phyloP scores from a whole-genome alignment of 2,888 invertebrate genomes.

The Aspidiotus destructor region DNA sequence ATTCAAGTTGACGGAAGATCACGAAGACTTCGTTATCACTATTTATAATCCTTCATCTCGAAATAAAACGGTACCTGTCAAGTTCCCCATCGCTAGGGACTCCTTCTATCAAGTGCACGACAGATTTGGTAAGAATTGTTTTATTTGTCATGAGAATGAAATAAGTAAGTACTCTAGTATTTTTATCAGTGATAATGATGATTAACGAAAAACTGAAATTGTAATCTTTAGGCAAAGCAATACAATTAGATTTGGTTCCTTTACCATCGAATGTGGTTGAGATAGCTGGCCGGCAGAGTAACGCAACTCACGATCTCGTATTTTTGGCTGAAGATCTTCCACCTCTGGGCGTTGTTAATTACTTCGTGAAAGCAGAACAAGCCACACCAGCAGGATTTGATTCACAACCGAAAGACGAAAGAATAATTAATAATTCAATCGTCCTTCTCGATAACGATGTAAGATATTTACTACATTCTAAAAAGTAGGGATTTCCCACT shows the following conservation, averaged over 20 bases:
- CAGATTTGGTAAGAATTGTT: conserved; percentile 33
- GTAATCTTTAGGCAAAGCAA: too few species aligned
- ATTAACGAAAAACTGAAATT: too few species aligned
- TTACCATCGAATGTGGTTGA: conserved; percentile 40
- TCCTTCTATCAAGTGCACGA: conserved; percentile 35
- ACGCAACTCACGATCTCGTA: conserved; percentile 42
- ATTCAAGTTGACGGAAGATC: conserved; percentile 57
- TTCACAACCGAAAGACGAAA: conserved; percentile 9
- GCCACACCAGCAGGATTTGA: conserved; percentile 2
- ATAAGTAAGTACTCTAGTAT: not conserved
- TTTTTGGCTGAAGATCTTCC: conserved; percentile 41
- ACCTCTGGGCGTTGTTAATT: conserved; percentile 39
- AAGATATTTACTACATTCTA: not conserved
- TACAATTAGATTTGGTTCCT: conserved; percentile 39
- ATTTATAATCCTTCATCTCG: conserved; percentile 65
- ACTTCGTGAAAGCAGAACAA: conserved; percentile 34
- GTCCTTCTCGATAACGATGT: conserved; percentile 36
- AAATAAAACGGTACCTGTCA: conserved; percentile 22
- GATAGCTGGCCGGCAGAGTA: conserved; percentile 42
- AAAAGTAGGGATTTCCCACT: too few species aligned
- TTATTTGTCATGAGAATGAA: not conserved
- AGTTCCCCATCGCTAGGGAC: conserved; percentile 32
- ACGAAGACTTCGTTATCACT: conserved; percentile 56
- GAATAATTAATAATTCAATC: conserved; percentile 28
- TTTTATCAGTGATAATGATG: not conserved